Base-by-base conservation (phyloP, 2,113 vertebrate genomes). In the Alligator sinensis region DNA sequence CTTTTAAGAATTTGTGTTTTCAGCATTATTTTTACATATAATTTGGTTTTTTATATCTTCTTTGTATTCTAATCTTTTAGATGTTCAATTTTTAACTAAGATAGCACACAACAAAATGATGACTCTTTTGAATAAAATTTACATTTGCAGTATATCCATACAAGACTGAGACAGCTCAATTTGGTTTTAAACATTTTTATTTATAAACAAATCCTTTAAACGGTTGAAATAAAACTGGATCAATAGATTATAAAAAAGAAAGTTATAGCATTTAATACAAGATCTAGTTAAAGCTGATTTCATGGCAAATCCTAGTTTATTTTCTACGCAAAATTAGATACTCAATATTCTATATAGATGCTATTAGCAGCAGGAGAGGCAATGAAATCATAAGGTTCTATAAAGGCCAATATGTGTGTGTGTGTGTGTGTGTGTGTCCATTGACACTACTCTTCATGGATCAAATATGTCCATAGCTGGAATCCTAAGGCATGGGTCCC, bases 31-130 rank as follows among this genome's bases (percentile, higher is more conserved):
- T 64, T 75, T 91, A 90, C 85, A 58, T n/a, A 82, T 9, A 1
- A 0, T 75, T 89, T 25, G 58, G 12, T 12, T 47, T 61, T 55
- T 76, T 16, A 11, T 28, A 11, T 72, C 54, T 76, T 93, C 12
- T 34, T 82, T 87, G 64, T 47, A 0, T 66, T 87, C 25, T 2
- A 4, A 80, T 72, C 47, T 62, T 12, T 75, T 58, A 3, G n/a
- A 66, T 72, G 9, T 74, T 86, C 27, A 15, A 61, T 55, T 91
- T 95, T 88, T 91, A 92, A 70, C 81, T 80, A 61, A 90, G 94
- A 34, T 15, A 80, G n/a, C 14, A 47, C 47, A 47, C 47, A 47
- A 47, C 38, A 78, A 82, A 89, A 22, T 22, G 89, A 80, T 47
- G 47, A 47, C 6, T 7, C 47, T 47, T 47, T 47, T 47, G 47